These are phyloP conservation scores for Dicaeum eximium DNA, from an alignment of 2,113 vertebrate genomes.

Conservation along the genomic window DNA sequence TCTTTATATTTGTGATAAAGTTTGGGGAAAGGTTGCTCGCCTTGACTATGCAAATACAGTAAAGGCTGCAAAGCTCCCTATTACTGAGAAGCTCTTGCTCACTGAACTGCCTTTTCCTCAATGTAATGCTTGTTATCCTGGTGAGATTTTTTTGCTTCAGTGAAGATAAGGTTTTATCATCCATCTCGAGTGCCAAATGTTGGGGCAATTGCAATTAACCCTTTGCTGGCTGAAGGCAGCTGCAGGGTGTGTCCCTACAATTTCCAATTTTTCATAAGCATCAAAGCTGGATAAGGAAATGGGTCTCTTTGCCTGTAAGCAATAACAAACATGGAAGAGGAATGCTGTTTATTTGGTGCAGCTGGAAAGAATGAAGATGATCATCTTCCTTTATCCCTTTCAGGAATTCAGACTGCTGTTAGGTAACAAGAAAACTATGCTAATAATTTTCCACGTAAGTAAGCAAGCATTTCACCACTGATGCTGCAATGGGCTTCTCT, in stretches of 20 bases:
- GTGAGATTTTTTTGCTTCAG: not conserved
- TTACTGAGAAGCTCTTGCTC: not conserved
- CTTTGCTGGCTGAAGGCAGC: not conserved
- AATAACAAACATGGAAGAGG: slow-evolving; percentile 58
- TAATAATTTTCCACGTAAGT: slow-evolving; percentile 55
- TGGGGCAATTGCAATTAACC: not conserved
- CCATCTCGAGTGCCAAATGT: not conserved
- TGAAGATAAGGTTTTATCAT: slow-evolving; percentile 6
- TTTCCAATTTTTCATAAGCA: slow-evolving; percentile 20
- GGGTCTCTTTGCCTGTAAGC: slow-evolving; percentile 15
- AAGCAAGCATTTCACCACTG: slow-evolving; percentile 36
- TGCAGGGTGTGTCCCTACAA: not conserved
- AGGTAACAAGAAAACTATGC: slow-evolving; percentile 65
- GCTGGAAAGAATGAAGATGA: slow-evolving; percentile 61
- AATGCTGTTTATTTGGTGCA: slow-evolving; percentile 68
- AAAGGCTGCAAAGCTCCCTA: not conserved
- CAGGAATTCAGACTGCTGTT: slow-evolving; percentile 55
- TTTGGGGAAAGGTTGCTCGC: not conserved
- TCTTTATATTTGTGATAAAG: not conserved
- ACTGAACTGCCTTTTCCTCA: not conserved
- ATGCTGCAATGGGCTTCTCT: slow-evolving; percentile 8
- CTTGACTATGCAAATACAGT: not conserved
- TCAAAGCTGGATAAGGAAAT: slow-evolving; percentile 29
- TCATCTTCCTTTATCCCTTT: slow-evolving; percentile 50
- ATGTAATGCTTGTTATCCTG: not conserved